Conservation (phyloP, 1,140 invertebrate genomes). For the Heliconius himera region DNA sequence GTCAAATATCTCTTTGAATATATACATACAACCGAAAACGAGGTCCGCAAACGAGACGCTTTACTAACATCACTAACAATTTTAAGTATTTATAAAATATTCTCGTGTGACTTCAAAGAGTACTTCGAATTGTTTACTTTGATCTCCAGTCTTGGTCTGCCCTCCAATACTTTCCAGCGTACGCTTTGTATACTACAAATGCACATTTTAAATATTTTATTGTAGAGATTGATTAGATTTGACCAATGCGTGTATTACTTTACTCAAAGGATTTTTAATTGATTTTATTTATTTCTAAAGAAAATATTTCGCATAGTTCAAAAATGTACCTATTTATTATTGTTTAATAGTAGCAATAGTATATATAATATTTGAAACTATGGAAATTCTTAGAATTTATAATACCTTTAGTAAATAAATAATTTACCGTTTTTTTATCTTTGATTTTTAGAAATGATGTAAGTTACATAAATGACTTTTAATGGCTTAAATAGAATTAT, state of each 20-base stretch:
- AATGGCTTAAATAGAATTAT: neutral
- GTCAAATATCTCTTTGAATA: slow-evolving; percentile 32
- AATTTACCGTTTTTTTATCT: too few relatives aligned
- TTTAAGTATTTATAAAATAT: slow-evolving; percentile 47
- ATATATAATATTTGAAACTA: too few relatives aligned
- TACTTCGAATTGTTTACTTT: slow-evolving; percentile 49
- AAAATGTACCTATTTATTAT: neutral
- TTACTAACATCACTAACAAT: slow-evolving; percentile 36
- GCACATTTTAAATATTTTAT: slow-evolving; percentile 6
- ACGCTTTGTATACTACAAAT: slow-evolving; percentile 19
- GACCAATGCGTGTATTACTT: neutral
- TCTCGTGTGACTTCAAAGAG: slow-evolving; percentile 45
- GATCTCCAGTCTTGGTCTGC: slow-evolving; percentile 37
- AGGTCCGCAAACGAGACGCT: slow-evolving; percentile 15
- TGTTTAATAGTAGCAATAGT: too few relatives aligned
- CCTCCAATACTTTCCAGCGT: slow-evolving; percentile 39
- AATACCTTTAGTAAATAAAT: too few relatives aligned
- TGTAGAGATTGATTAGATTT: neutral
- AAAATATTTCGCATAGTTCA: neutral
- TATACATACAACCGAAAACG: slow-evolving; percentile 4
- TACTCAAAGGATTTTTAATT: neutral
- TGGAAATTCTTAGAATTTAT: too few relatives aligned
- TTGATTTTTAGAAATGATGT: too few relatives aligned
- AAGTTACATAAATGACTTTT: neutral
- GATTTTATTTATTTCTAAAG: neutral